These are phyloP conservation scores for Philereme vetulata DNA, from an alignment of 2,888 invertebrate species.

Conservation along the genomic window DNA sequence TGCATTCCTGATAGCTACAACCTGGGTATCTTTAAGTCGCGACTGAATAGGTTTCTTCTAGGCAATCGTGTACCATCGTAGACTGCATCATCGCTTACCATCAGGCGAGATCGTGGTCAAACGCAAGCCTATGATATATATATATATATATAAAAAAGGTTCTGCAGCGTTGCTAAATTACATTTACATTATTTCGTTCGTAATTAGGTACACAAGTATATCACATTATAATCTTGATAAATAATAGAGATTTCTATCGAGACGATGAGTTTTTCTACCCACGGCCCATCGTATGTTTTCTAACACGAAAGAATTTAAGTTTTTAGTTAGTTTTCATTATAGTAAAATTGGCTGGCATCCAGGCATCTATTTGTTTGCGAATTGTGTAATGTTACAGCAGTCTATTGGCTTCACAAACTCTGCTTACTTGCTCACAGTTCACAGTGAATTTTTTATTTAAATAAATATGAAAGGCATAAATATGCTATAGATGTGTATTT, in stretches of 20 bases:
- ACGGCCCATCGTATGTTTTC: slow-evolving; percentile 20
- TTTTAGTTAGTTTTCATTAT: slow-evolving; percentile 33
- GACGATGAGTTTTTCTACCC: slow-evolving; percentile 6
- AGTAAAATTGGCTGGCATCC: slow-evolving; percentile 30
- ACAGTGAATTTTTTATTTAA: no score
- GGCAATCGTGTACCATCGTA: no score
- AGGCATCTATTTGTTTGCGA: slow-evolving; percentile 34
- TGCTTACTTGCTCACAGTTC: background rate
- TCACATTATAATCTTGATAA: background rate
- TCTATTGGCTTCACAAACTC: slow-evolving; percentile 7
- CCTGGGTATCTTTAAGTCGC: no score
- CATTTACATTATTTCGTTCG: background rate
- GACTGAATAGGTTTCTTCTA: no score
- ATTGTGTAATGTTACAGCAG: slow-evolving; percentile 23
- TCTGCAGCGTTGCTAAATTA: slow-evolving; percentile 6
- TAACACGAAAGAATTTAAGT: slow-evolving; percentile 23
- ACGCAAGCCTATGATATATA: no score
- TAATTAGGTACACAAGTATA: background rate
- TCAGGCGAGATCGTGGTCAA: no score
- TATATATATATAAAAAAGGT: no score
- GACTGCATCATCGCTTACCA: no score
- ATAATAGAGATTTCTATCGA: slow-evolving; percentile 11
- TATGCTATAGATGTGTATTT: no score
- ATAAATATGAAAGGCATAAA: no score
- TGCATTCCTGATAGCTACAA: slow-evolving; percentile 1